Base-by-base conservation (phyloP, 2,797 vertebrate species). In the Fratercula arctica region DNA sequence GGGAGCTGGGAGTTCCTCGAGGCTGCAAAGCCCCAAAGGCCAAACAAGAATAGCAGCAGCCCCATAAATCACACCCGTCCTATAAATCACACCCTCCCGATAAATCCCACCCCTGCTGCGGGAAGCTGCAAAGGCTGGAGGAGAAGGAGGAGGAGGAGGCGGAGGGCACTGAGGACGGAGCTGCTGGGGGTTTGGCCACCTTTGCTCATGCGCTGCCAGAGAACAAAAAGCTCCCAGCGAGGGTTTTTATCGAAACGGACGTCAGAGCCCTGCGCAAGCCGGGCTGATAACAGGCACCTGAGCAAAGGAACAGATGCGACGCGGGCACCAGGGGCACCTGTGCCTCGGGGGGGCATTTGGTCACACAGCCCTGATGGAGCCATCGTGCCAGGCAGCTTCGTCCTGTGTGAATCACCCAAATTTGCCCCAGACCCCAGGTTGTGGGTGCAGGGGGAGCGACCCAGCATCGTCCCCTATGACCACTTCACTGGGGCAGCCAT, bases 381-480 rank as follows among this genome's bases (percentile, higher is more conserved):
- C 10, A 2, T 29, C 51, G 1, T 3, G 11, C 24, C 48, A n/a
- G 60, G 29, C 23, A 20, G 3, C 15, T 76, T 14, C 1, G 1
- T 21, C n/a, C 29, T 5, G 5, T 17, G 10, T 6, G 18, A 68
- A 31, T 33, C 59, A 48, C 31, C 51, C 16, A 6, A 3, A 59
- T 74, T 67, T 46, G 14, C 15, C 43, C 46, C 81, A 56, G 10
- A 41, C 3, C 11, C 37, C 54, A 16, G 28, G 14, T 3, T 5
- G 3, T 2, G 18, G 46, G 41, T 29, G 4, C 8, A 5, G 16
- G 26, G 31, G 17, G 9, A 73, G 23, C 0, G 0, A 67, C 23
- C 48, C 48, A 54, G 26, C 48, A 11, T 75, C 1, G 0, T 23
- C 41, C 51, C 35, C 43, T 53, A 1, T 1, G 6, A 9, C 4